A percentile compares a stretch with the other conserved stretches of the same genome.
These are phyloP conservation scores for Coecobrya sp. DNA, from an alignment of 2,888 invertebrate species.

Conservation along the genomic window DNA sequence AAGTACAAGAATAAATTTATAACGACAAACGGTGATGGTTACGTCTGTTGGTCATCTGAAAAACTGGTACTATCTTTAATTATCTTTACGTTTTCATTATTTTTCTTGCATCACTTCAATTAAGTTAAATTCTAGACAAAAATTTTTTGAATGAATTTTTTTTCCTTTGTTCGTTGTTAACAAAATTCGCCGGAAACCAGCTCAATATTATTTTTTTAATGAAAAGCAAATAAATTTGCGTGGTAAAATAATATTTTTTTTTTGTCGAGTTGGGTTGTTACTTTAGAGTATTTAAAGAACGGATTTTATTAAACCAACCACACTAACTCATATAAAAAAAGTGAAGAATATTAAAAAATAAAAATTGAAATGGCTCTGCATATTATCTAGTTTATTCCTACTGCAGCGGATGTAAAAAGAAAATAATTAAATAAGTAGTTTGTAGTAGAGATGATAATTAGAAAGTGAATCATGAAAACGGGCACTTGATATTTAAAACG, in stretches of 20 bases:
- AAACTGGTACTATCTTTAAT: slow-evolving; percentile 23
- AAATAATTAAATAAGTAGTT: slow-evolving; percentile 3
- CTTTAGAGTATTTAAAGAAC: background rate
- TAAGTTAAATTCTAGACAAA: background rate
- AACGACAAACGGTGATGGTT: background rate
- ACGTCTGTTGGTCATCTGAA: slow-evolving; percentile 28
- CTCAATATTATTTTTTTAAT: background rate
- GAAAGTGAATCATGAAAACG: background rate
- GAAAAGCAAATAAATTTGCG: background rate
- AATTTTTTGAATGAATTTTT: background rate
- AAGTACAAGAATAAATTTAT: background rate
- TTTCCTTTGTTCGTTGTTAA: background rate
- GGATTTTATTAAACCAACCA: background rate
- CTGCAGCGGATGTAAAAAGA: background rate
- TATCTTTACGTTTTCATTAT: background rate
- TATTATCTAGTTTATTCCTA: background rate
- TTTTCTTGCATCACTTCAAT: background rate
- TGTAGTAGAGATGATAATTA: background rate
- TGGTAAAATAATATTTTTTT: background rate
- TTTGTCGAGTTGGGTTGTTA: slow-evolving; percentile 13
- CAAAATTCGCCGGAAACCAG: background rate
- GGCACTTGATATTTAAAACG: slow-evolving; percentile 3
- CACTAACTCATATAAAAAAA: background rate
- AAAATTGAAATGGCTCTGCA: background rate
- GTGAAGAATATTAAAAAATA: background rate